Evolutionary conservation across 2,888 invertebrate genomes (phyloP), one percentile per base, ranked within the genome.

Genomic region (Epirrhoe tristata): DNA sequence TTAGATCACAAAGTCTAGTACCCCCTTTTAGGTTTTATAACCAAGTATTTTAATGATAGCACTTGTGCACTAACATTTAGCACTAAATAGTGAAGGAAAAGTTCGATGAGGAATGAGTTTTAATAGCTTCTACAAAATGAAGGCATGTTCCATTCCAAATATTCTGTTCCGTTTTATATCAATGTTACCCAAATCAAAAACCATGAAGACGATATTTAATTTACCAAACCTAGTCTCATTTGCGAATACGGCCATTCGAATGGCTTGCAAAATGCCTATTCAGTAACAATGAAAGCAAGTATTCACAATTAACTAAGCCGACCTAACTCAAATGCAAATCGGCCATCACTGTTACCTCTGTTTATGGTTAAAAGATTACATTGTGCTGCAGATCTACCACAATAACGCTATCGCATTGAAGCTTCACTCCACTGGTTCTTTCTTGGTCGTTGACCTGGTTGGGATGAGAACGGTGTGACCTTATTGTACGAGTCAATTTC

Each of bases 281-380:
- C 85, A 86, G 78, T 83, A 81, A 91, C 89, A 92, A 91, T 91
- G 88, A 90, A 91, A 81, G 88, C 86, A 77, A 78, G 85, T 83
- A 91, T 90, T 83, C 82, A 90, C 89, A 91, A 91, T 93, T 91
- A 92, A 83, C 86, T 80, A 78, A 82, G 79, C 80, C 77, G 78
- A 83, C 89, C 89, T 87, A 84, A 89, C 82, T 90, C 86, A 86
- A 88, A 92, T 93, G 92, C 91, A 91, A 92, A 92, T 92, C 83
- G 79, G 77, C 82, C 84, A 85, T 90, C 90, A 88, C 91, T 89
- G 32, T 60, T 34, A 36, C 55, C 51, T 65, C 65, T 65, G 80
- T 90, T 86, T 91, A 93, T 86, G 92, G 93, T 87, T 85, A 91
- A 88, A 91, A 91, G 93, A 93, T 93, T 91, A 93, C 92, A 93